Evolutionary conservation across 1,140 invertebrate species (phyloP).

Genomic region (Camponotus vicinus): DNA sequence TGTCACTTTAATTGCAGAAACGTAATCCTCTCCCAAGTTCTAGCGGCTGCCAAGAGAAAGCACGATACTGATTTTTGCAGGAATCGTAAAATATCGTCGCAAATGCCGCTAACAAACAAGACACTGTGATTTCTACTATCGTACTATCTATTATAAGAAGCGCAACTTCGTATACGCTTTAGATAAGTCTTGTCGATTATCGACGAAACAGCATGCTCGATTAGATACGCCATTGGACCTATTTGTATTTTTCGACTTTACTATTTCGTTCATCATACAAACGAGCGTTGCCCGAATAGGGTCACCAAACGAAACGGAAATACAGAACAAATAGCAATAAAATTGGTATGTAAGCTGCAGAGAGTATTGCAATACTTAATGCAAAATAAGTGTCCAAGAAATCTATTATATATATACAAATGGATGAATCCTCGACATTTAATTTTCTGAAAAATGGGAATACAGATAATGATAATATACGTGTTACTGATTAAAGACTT

Average conservation of each 20-base stretch:
- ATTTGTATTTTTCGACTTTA: slow-evolving; percentile 76
- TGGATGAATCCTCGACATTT: not conserved
- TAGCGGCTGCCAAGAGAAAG: slow-evolving; percentile 23
- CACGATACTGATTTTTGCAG: slow-evolving; percentile 9
- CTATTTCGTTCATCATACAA: slow-evolving; percentile 67
- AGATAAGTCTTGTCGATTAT: slow-evolving; percentile 64
- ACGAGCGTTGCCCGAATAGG: slow-evolving; percentile 38
- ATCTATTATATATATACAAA: not conserved
- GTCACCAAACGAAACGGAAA: slow-evolving; percentile 22
- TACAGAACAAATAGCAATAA: slow-evolving; percentile 37
- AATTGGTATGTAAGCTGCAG: not conserved
- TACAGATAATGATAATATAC: not conserved
- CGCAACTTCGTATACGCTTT: slow-evolving; percentile 73
- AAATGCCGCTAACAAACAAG: slow-evolving; percentile 34
- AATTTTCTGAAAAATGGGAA: not conserved
- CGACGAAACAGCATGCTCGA: slow-evolving; percentile 66
- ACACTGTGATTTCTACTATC: slow-evolving; percentile 60
- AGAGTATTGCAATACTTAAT: slow-evolving; percentile 27
- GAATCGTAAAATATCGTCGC: slow-evolving; percentile 5
- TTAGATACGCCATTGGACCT: slow-evolving; percentile 71
- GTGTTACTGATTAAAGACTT: slow-evolving; percentile 7
- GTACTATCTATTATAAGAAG: slow-evolving; percentile 48
- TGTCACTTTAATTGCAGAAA: slow-evolving; percentile 35
- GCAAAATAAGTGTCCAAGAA: slow-evolving; percentile 5
- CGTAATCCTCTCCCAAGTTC: not conserved